phyloP scores from a whole-genome alignment of 1,140 invertebrate genomes.

The Elymnias hypermnestra region DNA sequence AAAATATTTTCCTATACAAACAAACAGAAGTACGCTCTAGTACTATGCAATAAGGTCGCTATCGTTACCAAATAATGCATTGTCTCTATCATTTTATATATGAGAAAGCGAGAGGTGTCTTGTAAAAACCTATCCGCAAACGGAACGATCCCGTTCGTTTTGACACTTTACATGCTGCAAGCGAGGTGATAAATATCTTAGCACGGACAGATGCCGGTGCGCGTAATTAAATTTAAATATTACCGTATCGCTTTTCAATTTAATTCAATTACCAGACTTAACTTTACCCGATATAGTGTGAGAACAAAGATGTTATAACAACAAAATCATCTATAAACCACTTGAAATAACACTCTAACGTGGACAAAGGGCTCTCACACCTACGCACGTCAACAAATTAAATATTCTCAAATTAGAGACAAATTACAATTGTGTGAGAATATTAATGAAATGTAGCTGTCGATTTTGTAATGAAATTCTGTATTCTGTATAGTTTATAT shows the following conservation, averaged over 20 bases:
- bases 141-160: constrained; percentile 40
- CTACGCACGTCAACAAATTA: constrained; percentile 44
- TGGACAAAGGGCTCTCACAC: constrained; percentile 31
- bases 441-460: constrained; percentile 21
- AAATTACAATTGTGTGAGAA: constrained; percentile 28
- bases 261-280: no score
- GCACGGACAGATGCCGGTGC: constrained; percentile 39
- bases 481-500: constrained; percentile 35
- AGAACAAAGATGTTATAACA: constrained; percentile 39
- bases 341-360: constrained; percentile 41
- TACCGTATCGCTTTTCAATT: no score
- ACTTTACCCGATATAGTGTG: constrained; percentile 33
- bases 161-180: constrained; percentile 53
- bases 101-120: constrained; percentile 31
- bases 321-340: constrained; percentile 43
- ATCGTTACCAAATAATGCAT: constrained; percentile 18
- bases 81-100: constrained; percentile 38
- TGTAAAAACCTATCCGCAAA: constrained; percentile 53
- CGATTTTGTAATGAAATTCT: constrained; percentile 24
- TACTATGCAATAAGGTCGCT: constrained; percentile 39
- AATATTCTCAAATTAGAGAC: constrained; percentile 30
- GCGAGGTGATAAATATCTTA: constrained; percentile 59
- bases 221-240: constrained; percentile 50
- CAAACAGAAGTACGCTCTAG: constrained; percentile 53
- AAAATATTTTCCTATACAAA: constrained; percentile 44